These are phyloP conservation scores for Maniola hyperantus DNA, from an alignment of 2,888 invertebrate genomes.

Conservation along the genomic window DNA sequence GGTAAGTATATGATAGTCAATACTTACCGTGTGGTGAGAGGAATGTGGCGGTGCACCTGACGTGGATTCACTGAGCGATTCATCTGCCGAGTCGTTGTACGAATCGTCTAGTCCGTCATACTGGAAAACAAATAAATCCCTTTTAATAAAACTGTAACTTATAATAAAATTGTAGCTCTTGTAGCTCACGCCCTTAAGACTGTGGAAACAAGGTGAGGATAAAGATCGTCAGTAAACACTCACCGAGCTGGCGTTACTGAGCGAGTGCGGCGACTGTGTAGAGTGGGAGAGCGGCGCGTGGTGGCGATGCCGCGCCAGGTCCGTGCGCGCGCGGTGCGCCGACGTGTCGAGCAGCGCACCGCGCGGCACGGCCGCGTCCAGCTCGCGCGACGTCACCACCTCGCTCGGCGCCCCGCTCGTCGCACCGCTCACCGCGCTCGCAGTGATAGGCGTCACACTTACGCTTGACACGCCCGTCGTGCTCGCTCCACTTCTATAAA, in stretches of 20 bases:
- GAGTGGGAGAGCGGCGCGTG: constrained; percentile 69
- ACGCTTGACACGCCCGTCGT: constrained; percentile 30
- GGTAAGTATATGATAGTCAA: neutral
- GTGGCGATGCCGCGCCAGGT: constrained; percentile 87
- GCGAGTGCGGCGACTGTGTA: constrained; percentile 66
- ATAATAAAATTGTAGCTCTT: too few relatives aligned
- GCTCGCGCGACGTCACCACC: constrained; percentile 83
- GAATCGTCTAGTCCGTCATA: constrained; percentile 91
- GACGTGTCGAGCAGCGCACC: constrained; percentile 91
- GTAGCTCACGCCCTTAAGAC: too few relatives aligned
- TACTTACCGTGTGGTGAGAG: constrained; percentile 60
- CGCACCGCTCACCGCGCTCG: constrained; percentile 34
- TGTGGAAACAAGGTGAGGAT: too few relatives aligned
- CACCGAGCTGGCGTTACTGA: constrained; percentile 86
- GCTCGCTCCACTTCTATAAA: constrained; percentile 27
- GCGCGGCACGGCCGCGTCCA: constrained; percentile 94
- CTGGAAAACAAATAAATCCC: constrained; percentile 77
- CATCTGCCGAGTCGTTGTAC: constrained; percentile 83
- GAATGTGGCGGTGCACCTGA: constrained; percentile 77
- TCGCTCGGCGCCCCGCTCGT: constrained; percentile 23
- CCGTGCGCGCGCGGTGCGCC: constrained; percentile 87
- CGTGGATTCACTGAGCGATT: constrained; percentile 82
- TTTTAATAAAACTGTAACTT: too few relatives aligned
- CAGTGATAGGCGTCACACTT: constrained; percentile 48
- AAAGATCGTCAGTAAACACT: constrained; percentile 40